Conservation (phyloP, 2,797 vertebrate species). For the Poeciliopsis infans region DNA sequence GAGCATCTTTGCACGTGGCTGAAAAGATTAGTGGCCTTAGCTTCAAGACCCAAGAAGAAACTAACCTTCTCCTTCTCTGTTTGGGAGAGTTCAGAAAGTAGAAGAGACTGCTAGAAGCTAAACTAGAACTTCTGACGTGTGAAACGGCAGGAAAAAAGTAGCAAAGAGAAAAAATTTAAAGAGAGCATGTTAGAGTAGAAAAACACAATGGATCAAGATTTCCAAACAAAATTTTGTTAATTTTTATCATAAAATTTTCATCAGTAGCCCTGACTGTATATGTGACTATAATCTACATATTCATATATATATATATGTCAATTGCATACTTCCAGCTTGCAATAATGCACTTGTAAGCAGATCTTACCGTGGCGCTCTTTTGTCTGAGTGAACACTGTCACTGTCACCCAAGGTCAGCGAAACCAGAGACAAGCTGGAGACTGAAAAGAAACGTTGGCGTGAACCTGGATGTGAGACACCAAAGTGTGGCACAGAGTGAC, state of each 20-base stretch:
- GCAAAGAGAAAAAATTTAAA: conserved; percentile 23
- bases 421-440: conserved; percentile 94
- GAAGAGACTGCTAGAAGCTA: conserved; percentile 82
- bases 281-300: not conserved
- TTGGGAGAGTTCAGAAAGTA: conserved; percentile 83
- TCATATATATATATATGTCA: not conserved
- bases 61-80: conserved; percentile 82
- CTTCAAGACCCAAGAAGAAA: conserved; percentile 48
- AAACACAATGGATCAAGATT: conserved; percentile 15
- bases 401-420: conserved; percentile 92
- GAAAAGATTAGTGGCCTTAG: conserved; percentile 13
- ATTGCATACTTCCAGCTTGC: not conserved
- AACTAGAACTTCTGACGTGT: conserved; percentile 81
- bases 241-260: not conserved
- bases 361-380: conserved; percentile 91
- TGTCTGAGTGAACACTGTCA: conserved; percentile 91
- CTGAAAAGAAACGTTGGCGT: conserved; percentile 91
- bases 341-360: conserved; percentile 2
- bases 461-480: conserved; percentile 83
- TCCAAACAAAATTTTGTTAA: not conserved
- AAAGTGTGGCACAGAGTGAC: conserved; percentile 57
- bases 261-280: not conserved
- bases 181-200: conserved; percentile 58
- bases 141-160: conserved; percentile 46
- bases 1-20: conserved; percentile 4